A percentile compares a stretch with the other conserved stretches of the same genome.
Conservation (phyloP, 1,140 invertebrate species). For the Eumaeus atala region DNA sequence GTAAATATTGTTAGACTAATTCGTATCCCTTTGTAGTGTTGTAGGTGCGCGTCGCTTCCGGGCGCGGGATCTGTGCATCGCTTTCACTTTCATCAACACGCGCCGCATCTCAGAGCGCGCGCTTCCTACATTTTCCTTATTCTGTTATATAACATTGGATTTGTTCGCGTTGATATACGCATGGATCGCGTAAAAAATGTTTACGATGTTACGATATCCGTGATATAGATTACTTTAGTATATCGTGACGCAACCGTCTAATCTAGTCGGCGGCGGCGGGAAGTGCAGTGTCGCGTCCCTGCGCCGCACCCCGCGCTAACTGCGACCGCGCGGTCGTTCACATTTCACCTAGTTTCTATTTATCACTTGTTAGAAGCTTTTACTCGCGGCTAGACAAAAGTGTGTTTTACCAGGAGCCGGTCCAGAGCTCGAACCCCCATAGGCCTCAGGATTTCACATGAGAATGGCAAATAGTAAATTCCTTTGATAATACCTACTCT, state of each 20-base stretch:
- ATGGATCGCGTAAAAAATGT: background rate
- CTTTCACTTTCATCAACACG: conserved; percentile 69
- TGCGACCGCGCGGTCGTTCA: conserved; percentile 68
- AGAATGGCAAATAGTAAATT: no score
- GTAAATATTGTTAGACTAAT: conserved; percentile 13
- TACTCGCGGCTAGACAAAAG: conserved; percentile 20
- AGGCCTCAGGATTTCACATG: no score
- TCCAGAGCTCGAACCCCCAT: background rate
- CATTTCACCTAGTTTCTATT: conserved; percentile 73
- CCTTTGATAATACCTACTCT: no score
- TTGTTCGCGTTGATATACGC: background rate
- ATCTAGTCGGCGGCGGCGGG: conserved; percentile 71
- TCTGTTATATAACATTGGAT: conserved; percentile 33
- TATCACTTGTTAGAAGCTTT: conserved; percentile 58
- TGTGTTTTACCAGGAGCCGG: background rate
- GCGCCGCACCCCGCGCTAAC: conserved; percentile 57
- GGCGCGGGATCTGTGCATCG: conserved; percentile 61
- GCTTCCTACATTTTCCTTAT: conserved; percentile 54
- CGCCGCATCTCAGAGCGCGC: conserved; percentile 54
- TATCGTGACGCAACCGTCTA: conserved; percentile 68
- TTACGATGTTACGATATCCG: background rate
- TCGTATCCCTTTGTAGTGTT: conserved; percentile 51
- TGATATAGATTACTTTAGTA: conserved; percentile 46
- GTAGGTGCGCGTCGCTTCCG: conserved; percentile 56
- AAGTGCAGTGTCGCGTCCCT: conserved; percentile 73